Evolutionary conservation across 2,888 invertebrate genomes (phyloP).

Genomic region (Melinaea menophilus): DNA sequence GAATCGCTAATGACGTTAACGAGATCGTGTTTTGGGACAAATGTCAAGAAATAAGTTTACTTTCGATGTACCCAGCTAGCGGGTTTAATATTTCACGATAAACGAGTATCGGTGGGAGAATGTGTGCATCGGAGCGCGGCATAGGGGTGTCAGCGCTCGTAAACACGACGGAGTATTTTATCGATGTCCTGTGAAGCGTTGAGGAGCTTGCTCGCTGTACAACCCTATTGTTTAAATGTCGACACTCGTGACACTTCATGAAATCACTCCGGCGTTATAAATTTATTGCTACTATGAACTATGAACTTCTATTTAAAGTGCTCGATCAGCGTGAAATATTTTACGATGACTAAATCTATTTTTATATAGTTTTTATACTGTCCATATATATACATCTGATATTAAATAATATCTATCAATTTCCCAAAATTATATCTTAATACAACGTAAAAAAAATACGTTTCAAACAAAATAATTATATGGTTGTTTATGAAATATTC

Average conservation of each 20-base stretch:
- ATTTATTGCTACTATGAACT: constrained; percentile 52
- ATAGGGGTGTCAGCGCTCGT: constrained; percentile 61
- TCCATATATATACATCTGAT: background rate
- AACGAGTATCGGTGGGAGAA: constrained; percentile 44
- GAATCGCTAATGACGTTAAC: background rate
- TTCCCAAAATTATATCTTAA: constrained; percentile 6
- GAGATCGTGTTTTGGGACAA: constrained; percentile 1
- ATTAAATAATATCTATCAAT: background rate
- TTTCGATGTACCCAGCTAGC: constrained; percentile 13
- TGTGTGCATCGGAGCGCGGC: constrained; percentile 45
- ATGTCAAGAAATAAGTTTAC: background rate
- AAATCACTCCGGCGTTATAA: constrained; percentile 63
- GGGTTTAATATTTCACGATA: constrained; percentile 65
- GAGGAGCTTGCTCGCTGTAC: constrained; percentile 41
- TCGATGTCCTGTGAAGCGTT: constrained; percentile 54
- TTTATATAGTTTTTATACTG: constrained; percentile 7
- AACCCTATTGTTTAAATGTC: constrained; percentile 64
- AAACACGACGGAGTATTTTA: constrained; percentile 71
- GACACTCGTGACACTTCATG: constrained; percentile 66
- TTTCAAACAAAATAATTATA: constrained; percentile 8
- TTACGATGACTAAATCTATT: background rate
- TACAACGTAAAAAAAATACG: constrained; percentile 4
- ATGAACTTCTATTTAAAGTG: constrained; percentile 37
- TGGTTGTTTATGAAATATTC: constrained; percentile 44
- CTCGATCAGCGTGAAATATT: constrained; percentile 25